phyloP scores from a whole-genome alignment of 1,140 invertebrate genomes.

The Oryzaephilus surinamensis region DNA sequence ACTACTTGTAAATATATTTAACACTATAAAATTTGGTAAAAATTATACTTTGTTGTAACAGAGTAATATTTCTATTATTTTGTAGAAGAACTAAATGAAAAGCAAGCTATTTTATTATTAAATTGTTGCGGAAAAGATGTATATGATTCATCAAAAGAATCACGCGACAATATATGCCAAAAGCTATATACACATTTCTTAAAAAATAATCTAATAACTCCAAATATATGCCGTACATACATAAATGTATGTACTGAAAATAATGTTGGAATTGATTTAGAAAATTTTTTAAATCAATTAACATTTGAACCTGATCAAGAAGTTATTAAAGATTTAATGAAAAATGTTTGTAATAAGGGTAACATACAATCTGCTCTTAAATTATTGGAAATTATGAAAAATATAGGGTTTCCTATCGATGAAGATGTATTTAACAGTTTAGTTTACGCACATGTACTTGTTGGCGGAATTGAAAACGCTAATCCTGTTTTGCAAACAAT shows the following conservation, averaged over 20 bases:
- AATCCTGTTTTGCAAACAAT: constrained; percentile 34
- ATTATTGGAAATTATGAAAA: constrained; percentile 50
- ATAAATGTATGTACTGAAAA: constrained; percentile 29
- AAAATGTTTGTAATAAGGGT: constrained; percentile 43
- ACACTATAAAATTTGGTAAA: too few species aligned
- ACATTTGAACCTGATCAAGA: constrained; percentile 34
- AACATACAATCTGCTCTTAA: constrained; percentile 46
- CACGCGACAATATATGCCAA: constrained; percentile 7
- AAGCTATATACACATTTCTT: constrained; percentile 5
- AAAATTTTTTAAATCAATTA: constrained; percentile 19
- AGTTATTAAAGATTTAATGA: constrained; percentile 41
- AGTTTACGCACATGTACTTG: constrained; percentile 41
- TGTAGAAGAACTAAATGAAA: not conserved
- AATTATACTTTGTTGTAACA: too few species aligned
- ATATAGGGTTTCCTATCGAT: constrained; percentile 40
- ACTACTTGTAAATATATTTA: too few species aligned
- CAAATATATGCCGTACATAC: constrained; percentile 24
- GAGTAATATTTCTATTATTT: too few species aligned
- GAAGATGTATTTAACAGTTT: constrained; percentile 48
- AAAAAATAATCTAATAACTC: constrained; percentile 8
- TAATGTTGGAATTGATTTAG: constrained; percentile 16
- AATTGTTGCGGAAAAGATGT: constrained; percentile 1
- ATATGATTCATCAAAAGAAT: constrained; percentile 1
- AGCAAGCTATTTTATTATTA: constrained; percentile 1
- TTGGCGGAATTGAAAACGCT: constrained; percentile 29